phyloP scores from a whole-genome alignment of 2,797 vertebrate species.

The Sebastes taczanowskii region DNA sequence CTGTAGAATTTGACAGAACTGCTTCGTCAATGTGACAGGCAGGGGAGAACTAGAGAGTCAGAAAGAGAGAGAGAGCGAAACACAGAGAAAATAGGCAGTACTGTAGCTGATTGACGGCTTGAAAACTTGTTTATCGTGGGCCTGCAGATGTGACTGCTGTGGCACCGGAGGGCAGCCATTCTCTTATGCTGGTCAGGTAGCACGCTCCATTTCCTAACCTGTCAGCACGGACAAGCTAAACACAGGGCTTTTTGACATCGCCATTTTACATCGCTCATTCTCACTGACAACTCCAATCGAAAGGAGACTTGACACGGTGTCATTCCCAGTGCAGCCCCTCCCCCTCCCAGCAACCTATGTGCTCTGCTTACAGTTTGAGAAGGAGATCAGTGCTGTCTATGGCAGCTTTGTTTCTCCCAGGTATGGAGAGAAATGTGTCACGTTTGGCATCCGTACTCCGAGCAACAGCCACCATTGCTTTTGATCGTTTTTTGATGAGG shows the following conservation, averaged over 20 bases:
- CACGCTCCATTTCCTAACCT: slow-evolving; percentile 77
- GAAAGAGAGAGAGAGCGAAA: not conserved
- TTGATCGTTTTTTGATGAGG: slow-evolving; percentile 21
- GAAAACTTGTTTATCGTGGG: slow-evolving; percentile 60
- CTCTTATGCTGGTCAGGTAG: slow-evolving; percentile 78
- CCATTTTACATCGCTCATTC: slow-evolving; percentile 77
- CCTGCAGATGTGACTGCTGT: slow-evolving; percentile 53
- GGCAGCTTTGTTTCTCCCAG: slow-evolving; percentile 50
- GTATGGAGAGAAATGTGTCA: slow-evolving; percentile 40
- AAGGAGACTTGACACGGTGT: slow-evolving; percentile 64
- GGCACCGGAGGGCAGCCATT: slow-evolving; percentile 52
- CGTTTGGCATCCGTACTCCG: slow-evolving; percentile 27
- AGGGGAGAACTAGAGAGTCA: not conserved
- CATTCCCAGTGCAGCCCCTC: slow-evolving; percentile 31
- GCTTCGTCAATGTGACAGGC: slow-evolving; percentile 29
- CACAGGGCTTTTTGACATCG: slow-evolving; percentile 76
- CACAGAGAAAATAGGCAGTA: not conserved
- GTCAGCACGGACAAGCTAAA: slow-evolving; percentile 81
- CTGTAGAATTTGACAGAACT: not conserved
- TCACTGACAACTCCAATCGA: slow-evolving; percentile 77
- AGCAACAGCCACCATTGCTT: slow-evolving; percentile 15
- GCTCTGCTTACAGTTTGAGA: slow-evolving; percentile 52
- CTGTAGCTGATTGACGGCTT: slow-evolving; percentile 58
- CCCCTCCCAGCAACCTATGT: slow-evolving; percentile 23
- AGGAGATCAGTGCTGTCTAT: slow-evolving; percentile 36